Evolutionary conservation across 2,888 invertebrate genomes (phyloP).

Genomic region (Drosophila neutralis): DNA sequence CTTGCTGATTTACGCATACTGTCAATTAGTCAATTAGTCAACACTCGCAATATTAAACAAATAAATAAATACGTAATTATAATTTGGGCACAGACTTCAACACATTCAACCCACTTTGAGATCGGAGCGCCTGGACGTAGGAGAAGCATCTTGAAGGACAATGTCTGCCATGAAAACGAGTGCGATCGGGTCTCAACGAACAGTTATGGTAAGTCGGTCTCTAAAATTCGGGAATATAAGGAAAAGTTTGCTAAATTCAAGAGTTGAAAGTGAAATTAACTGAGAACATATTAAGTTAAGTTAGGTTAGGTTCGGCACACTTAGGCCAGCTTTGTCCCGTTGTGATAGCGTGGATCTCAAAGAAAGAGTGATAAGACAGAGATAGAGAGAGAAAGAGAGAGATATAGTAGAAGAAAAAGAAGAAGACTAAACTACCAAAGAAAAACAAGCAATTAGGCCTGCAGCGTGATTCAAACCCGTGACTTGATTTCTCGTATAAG

Average conservation of each 20-base stretch:
- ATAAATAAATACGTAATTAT: neutral
- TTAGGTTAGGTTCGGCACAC: no score
- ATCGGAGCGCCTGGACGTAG: constrained; percentile 89
- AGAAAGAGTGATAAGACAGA: no score
- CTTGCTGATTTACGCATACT: neutral
- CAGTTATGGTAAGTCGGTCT: constrained; percentile 80
- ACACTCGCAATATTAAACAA: neutral
- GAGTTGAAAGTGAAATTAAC: neutral
- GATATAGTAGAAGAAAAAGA: no score
- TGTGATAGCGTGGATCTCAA: no score
- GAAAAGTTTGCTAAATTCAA: no score
- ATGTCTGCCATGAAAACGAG: constrained; percentile 82
- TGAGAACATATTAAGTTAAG: neutral
- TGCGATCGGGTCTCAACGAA: constrained; percentile 84
- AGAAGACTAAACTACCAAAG: no score
- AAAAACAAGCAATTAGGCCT: no score
- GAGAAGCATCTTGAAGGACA: constrained; percentile 89
- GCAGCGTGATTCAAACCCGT: no score
- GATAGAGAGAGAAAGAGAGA: no score
- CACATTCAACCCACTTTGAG: constrained; percentile 86
- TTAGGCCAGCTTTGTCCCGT: no score
- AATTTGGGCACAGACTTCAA: constrained; percentile 84
- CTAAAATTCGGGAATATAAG: neutral
- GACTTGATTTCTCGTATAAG: no score
- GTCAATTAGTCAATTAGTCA: constrained; percentile 5